Conservation (phyloP, 2,888 invertebrate species). For the Thysanoteuthis rhombus region DNA sequence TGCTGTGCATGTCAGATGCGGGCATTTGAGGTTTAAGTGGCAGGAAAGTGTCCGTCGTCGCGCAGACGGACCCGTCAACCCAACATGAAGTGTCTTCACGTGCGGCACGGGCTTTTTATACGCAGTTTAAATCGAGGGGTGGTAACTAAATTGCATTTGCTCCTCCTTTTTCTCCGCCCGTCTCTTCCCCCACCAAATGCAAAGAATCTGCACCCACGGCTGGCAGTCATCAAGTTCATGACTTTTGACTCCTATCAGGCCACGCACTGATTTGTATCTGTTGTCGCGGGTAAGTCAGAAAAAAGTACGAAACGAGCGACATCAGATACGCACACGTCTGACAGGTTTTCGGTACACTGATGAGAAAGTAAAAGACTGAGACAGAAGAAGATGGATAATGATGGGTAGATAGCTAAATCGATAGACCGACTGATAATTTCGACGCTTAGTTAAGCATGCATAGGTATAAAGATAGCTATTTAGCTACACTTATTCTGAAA, state of each 20-base stretch:
- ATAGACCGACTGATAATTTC: too few species aligned
- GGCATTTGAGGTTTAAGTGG: too few species aligned
- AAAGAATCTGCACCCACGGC: background rate
- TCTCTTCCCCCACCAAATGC: background rate
- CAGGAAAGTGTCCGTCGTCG: too few species aligned
- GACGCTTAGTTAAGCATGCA: too few species aligned
- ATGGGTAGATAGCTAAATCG: too few species aligned
- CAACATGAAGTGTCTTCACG: background rate
- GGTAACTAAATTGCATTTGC: background rate
- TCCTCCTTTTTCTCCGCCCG: background rate
- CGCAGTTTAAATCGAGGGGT: background rate
- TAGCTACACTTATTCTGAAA: too few species aligned
- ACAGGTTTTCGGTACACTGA: constrained; percentile 12
- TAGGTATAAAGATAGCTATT: too few species aligned
- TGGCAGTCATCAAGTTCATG: background rate
- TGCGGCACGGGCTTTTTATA: background rate
- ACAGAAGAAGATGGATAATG: background rate
- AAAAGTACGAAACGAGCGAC: background rate
- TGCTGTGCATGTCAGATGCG: too few species aligned
- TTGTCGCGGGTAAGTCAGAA: background rate
- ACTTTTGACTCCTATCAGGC: background rate
- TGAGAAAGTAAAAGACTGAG: background rate
- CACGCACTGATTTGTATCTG: background rate
- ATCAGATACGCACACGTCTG: background rate
- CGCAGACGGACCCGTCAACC: background rate